Base-by-base conservation (phyloP, 2,888 invertebrate genomes). In the Cryptocephalus primarius region DNA sequence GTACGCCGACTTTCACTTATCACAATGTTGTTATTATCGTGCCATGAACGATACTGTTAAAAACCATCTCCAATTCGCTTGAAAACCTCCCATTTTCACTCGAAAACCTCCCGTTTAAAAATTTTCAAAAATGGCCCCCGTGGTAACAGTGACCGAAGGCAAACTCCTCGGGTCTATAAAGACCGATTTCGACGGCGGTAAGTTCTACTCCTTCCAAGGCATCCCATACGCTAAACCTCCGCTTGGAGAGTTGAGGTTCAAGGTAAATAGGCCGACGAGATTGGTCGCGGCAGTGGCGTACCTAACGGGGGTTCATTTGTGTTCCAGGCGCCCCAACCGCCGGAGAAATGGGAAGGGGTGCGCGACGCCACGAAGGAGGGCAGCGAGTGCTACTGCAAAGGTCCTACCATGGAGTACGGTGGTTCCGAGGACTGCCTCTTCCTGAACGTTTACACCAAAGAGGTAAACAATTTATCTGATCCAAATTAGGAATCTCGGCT, bases 161-260 rank as follows among this genome's bases (percentile, higher is more conserved):
- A 55, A 57, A 52, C 34, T 68, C 10, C 49, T 50, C 32, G 69
- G 69, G 13, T 56, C 52, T 48, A 44, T 60, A 8, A 53, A 53
- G 12, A 49, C 43, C 12, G 60, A 65, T 51, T 51, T 51, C 22
- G 47, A 58, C n/a, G 66, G 64, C 11, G 56, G 55, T 9, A 46
- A 48, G 38, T 67, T 59, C 51, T 61, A 59, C 45, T 61, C 63
- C 54, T 70, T 70, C 50, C 60, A 62, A 46, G 68, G 68, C 14
- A 66, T 70, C 40, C 70, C 69, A 1, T 70, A 67, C 44, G 70
- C 65, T 2, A 61, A 66, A 55, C 63, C 70, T 10, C 69, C 70
- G 2, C 31, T 68, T 12, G 66, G 66, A 31, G 51, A 61, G 9
- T 56, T 68, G 9, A 55, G 70, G 56, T 69, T 68, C 58, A 64